A percentile compares a stretch with the other conserved stretches of the same genome.
Evolutionary conservation across 2,797 vertebrate species (phyloP).

Genomic region (Saxicola maurus): DNA sequence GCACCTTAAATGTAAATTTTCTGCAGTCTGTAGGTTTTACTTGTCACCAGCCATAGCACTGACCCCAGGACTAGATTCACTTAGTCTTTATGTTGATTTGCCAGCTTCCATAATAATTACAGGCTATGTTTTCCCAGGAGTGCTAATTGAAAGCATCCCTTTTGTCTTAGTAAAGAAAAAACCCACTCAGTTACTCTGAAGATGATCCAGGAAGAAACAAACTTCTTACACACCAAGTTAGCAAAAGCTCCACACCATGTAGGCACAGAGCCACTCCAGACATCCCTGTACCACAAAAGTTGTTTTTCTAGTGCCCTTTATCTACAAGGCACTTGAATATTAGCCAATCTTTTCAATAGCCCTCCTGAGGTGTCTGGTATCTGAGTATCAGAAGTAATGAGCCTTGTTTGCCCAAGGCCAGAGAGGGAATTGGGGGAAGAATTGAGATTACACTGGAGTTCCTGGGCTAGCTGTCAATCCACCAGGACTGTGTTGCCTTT

Average conservation of each 20-base stretch:
- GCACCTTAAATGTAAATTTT: not conserved
- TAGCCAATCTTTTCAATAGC: slow-evolving; percentile 35
- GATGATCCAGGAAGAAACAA: not conserved
- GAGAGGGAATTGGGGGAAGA: slow-evolving; percentile 27
- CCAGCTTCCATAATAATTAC: not conserved
- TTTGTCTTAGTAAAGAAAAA: not conserved
- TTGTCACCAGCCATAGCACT: not conserved
- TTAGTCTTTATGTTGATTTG: not conserved
- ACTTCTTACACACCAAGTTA: not conserved
- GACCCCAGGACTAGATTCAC: not conserved
- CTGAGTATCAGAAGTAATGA: slow-evolving; percentile 49
- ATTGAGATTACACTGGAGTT: slow-evolving; percentile 35
- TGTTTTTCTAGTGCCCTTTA: slow-evolving; percentile 7
- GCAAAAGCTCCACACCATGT: not conserved
- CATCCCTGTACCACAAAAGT: not conserved
- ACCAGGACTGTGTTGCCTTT: not conserved
- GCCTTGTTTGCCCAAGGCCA: slow-evolving; percentile 41
- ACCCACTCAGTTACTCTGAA: not conserved
- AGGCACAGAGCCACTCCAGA: not conserved
- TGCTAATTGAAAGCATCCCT: not conserved
- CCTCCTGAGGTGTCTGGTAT: slow-evolving; percentile 15
- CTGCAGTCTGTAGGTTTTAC: not conserved
- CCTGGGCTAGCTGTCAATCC: slow-evolving; percentile 35
- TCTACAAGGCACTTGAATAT: slow-evolving; percentile 45
- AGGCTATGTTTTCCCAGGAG: not conserved